Base-by-base conservation (phyloP, 2,797 vertebrate species). In the Hyperoplus lanceolatus region DNA sequence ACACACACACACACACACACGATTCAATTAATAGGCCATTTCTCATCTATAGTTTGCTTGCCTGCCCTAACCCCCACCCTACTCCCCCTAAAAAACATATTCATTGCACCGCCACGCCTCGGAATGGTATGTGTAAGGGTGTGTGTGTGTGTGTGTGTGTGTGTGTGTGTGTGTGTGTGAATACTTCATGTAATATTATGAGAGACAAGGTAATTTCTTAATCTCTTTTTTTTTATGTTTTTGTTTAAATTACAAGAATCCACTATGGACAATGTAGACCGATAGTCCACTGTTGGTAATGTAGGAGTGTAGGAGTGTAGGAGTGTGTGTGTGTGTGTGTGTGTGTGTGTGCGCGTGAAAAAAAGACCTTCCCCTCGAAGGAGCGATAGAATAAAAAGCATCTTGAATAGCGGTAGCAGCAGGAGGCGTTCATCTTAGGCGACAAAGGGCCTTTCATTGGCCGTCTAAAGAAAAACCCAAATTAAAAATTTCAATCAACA, bases 11-110 rank as follows among this genome's bases (percentile, higher is more conserved):
- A 95, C 96, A 96, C 95, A 92, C 96, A 96, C 94, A 95, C 96
- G 96, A 96, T 97, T 98, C 96, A 97, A 97, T 97, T 98, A 99
- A 98, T 98, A 96, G 93, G 95, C 94, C 96, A 97, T 97, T 98
- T 97, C 94, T 96, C 95, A 96, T 96, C 96, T 96, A 29, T 29
- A 90, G 94, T 96, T 96, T 77, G 75, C 3, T 29, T 95, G 94
- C 94, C 93, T 29, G 29, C 29, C 29, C 29, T 29, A 29, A 3
- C 29, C 29, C 29, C 29, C 29, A 29, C 29, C 29, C 29, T 29
- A 29, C 66, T 54, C 67, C 42, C 51, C 36, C 21, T 21, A 81
- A 87, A 85, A 87, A 90, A 90, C 86, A 95, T 94, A 96, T 98
- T 97, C 96, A 96, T 93, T 85, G 84, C 89, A 90, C 87, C 81